Base-by-base conservation (phyloP, 2,797 vertebrate species). In the Sorex maritimensis region DNA sequence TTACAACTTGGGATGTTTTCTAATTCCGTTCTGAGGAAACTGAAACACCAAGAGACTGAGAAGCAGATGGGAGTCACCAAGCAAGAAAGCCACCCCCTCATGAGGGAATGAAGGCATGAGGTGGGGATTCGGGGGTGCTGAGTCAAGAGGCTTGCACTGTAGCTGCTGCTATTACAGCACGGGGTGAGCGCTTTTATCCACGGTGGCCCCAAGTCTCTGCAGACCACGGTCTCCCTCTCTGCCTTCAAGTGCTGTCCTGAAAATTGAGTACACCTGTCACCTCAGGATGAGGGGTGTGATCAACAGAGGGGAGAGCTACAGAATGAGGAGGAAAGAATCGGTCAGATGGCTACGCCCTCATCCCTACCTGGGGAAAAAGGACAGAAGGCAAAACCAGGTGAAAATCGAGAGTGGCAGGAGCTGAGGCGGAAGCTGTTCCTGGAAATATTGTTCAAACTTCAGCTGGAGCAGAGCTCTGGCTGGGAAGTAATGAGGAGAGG, bases 21-120 rank as follows among this genome's bases (percentile, higher is more conserved):
- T 49, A 90, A 94, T 87, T 88, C 61, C 19, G 52, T 88, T 90
- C 80, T 24, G 74, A 46, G 68, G 28, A 92, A 94, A 92, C 24
- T 13, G 28, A 83, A 96, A 94, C 21, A 75, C n/a, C 89, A 81
- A 91, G 75, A 93, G 28, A 93, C 55, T 41, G 49, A 82, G 73
- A 96, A 87, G 81, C 23, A 23, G 2, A 67, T 46, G 19, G 41
- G 69, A 95, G 67, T n/a, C 74, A 69, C 69, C 61, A 49, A 92
- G 34, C 15, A 83, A 83, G 58, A 58, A 24, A 83, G 75, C 52
- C 28, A 86, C 68, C 71, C 15, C 15, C 14, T 81, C 34, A 5
- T 19, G 17, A 38, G 68, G 30, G 17, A 69, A 34, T 21, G 30
- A 10, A 34, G 68, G 58, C 58, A 19, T 61, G 17, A 52, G 49